A percentile compares a stretch with the other conserved stretches of the same genome.
Conservation (phyloP, 2,113 vertebrate species). For the Vidua chalybeata region DNA sequence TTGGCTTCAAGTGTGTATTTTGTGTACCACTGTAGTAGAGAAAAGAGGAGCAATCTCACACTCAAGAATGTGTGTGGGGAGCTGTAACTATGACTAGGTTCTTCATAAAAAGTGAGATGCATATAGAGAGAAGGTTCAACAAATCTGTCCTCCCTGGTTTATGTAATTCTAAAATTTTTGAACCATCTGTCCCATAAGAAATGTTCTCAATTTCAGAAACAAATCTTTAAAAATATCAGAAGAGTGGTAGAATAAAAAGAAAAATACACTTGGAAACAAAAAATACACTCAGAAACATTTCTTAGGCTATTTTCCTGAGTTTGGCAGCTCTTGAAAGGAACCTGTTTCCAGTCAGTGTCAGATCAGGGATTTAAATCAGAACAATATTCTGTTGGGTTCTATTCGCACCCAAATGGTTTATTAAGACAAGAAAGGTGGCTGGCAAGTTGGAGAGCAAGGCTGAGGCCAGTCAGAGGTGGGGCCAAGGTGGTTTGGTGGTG, state of each 20-base stretch:
- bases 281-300: not conserved
- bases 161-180: slow-evolving; percentile 17
- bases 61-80: not conserved
- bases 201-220: not conserved
- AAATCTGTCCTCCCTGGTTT: slow-evolving; percentile 26
- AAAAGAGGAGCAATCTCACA: not conserved
- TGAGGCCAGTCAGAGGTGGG: not conserved
- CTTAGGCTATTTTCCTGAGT: not conserved
- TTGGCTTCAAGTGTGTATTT: not conserved
- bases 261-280: not conserved
- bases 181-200: slow-evolving; percentile 43
- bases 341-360: not conserved
- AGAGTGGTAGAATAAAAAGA: not conserved
- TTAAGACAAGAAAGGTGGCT: not conserved
- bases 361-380: not conserved
- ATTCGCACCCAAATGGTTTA: fast-evolving
- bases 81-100: not conserved
- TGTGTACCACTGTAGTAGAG: not conserved
- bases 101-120: not conserved
- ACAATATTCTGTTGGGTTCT: not conserved
- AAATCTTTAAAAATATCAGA: not conserved
- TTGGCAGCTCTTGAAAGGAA: not conserved
- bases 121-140: not conserved
- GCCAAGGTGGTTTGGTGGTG: not conserved
- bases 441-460: not conserved